Percentiles rank a stretch among this genome's conserved stretches.
These are phyloP conservation scores for Ceratina australensis DNA, from an alignment of 1,140 invertebrate species.

Conservation along the genomic window DNA sequence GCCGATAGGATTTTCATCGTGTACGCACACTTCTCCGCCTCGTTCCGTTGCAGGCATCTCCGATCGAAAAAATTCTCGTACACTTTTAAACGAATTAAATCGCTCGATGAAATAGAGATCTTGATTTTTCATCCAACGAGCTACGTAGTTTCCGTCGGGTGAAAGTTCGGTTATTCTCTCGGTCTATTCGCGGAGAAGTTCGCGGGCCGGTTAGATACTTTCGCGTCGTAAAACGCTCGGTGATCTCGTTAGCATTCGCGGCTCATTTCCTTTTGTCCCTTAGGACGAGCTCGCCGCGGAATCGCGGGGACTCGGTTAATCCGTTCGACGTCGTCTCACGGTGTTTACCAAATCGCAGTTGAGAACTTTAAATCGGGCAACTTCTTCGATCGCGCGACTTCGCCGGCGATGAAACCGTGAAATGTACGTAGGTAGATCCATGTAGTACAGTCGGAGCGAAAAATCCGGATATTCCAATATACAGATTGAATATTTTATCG, in stretches of 20 bases:
- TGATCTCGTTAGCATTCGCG: not conserved
- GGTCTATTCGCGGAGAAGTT: no score
- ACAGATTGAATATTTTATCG: no score
- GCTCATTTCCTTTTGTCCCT: not conserved
- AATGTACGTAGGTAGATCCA: no score
- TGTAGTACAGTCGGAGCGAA: no score
- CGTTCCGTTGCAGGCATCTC: not conserved
- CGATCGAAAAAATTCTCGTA: not conserved
- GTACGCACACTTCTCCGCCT: not conserved
- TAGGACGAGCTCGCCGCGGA: not conserved
- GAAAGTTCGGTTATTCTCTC: no score
- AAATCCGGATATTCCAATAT: no score
- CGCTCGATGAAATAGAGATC: no score
- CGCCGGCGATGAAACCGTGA: no score
- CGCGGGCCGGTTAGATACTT: not conserved
- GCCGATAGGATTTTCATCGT: slow-evolving; percentile 40
- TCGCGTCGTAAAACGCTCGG: not conserved
- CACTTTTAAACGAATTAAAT: no score
- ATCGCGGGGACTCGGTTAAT: slow-evolving; percentile 15
- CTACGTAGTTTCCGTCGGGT: no score
- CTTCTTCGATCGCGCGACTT: slow-evolving; percentile 29
- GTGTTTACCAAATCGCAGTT: slow-evolving; percentile 45
- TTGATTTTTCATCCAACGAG: no score
- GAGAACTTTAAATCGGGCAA: slow-evolving; percentile 31
- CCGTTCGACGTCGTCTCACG: slow-evolving; percentile 16